Evolutionary conservation across 1,140 invertebrate genomes (phyloP), one percentile per base, ranked within the genome.

Genomic region (Panulirus ornatus): DNA sequence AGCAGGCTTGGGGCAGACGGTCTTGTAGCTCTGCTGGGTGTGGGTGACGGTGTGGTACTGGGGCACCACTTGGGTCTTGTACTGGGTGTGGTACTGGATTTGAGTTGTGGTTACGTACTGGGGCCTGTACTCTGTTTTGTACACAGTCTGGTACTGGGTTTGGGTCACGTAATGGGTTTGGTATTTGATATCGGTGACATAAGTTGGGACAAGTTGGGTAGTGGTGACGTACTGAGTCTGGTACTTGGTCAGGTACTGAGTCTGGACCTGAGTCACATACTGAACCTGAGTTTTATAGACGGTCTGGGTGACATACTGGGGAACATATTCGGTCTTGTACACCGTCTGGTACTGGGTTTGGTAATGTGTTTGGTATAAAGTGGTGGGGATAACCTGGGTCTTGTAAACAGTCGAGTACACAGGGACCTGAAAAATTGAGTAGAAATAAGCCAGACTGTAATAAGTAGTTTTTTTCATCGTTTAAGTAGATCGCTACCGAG

Each of bases 11-110:
- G 78, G 78, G 78, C 78, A 81, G 42, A 81, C 78, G 44, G 78
- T 81, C 42, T 81, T 51, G 44, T 81, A 81, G 51, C 9, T 38
- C 27, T 30, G 70, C 6, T 34, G 14, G 9, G 70, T 71, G 22
- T 71, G 22, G 9, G 36, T 38, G 0, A 71, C 70, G 0, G 70
- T 91, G 54, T 89, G 19, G 91, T 88, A 88, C 58, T 83, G 51
- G 22, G 85, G 79, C 22, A 84, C 44, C 14, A 47, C 30, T 42
- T 87, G 8, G 71, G 84, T 71, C 70, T 71, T 1, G 27, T 71
- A 71, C 36, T 71, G 30, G 70, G 70, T 71, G 27, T 71, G 0
- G 70, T 71, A 34, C 27, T 34, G 27, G 27, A 71, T 27, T 34
- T 71, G 27, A 5, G 70, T 71, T 5, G 70, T 71, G 27, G 70